Percentiles rank a stretch among this genome's conserved stretches.
phyloP scores from a whole-genome alignment of 2,888 invertebrate genomes.

The Sarcophaga carnaria region DNA sequence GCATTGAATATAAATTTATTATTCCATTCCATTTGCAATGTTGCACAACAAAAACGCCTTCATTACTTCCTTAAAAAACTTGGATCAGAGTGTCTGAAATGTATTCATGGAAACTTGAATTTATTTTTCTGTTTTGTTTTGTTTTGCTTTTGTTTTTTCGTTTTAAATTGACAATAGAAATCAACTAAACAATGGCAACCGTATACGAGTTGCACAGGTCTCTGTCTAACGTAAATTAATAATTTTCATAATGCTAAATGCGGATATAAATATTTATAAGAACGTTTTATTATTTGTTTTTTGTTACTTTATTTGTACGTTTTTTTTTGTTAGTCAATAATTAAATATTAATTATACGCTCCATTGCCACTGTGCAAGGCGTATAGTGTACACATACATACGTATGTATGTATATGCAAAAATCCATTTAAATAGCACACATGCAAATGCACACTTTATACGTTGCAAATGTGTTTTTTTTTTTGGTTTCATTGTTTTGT shows the following conservation, averaged over 20 bases:
- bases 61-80: constrained; percentile 53
- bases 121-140: no score
- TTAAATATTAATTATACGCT: constrained; percentile 67
- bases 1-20: constrained; percentile 12
- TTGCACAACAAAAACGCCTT: constrained; percentile 43
- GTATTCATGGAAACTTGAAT: not conserved
- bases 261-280: not conserved
- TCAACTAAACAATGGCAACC: not conserved
- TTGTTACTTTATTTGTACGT: no score
- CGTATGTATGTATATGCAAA: no score
- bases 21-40: not conserved
- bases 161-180: no score
- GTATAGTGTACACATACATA: no score
- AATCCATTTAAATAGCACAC: no score
- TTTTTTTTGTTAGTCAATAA: constrained; percentile 54
- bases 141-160: not conserved
- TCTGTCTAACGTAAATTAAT: not conserved
- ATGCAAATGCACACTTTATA: no score
- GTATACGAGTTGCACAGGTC: not conserved
- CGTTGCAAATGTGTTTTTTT: not conserved
- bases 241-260: not conserved
- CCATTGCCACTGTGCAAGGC: constrained; percentile 33
- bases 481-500: constrained; percentile 2
- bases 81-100: constrained; percentile 4
- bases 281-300: not conserved